Evolutionary conservation across 2,113 vertebrate species (phyloP).

Genomic region (Oryzias melastigma): DNA sequence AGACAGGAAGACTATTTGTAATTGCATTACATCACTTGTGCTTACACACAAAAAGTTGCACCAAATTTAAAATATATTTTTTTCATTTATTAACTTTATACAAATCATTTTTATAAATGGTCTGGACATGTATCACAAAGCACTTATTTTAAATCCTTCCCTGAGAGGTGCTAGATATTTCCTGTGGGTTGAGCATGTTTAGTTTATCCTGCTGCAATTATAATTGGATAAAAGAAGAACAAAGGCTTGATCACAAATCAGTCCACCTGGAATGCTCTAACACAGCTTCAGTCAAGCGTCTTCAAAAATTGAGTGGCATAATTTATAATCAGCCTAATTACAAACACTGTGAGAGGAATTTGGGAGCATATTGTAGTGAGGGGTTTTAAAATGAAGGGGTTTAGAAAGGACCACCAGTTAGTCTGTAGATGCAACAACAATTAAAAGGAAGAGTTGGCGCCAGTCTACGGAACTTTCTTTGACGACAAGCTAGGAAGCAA

Average conservation of each 20-base stretch:
- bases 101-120: too few species aligned
- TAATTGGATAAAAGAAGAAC: conserved; percentile 67
- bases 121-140: neutral
- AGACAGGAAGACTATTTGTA: conserved; percentile 15
- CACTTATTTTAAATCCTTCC: conserved; percentile 7
- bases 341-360: conserved; percentile 49
- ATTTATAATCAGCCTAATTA: conserved; percentile 71
- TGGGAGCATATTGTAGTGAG: conserved; percentile 11
- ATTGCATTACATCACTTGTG: neutral
- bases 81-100: too few species aligned
- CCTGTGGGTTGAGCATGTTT: conserved; percentile 32
- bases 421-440: conserved; percentile 37
- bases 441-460: conserved; percentile 49
- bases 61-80: too few species aligned
- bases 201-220: conserved; percentile 47
- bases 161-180: conserved; percentile 8
- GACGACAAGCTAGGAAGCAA: conserved; percentile 75
- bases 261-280: conserved; percentile 45
- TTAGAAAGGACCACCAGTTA: conserved; percentile 5
- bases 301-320: conserved; percentile 56
- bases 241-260: conserved; percentile 47
- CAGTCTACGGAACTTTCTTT: conserved; percentile 63
- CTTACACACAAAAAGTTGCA: too few species aligned
- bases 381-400: conserved; percentile 13
- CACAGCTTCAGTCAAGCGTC: conserved; percentile 42